Conservation (phyloP, 2,888 invertebrate species). For the Eupeodes luniger region DNA sequence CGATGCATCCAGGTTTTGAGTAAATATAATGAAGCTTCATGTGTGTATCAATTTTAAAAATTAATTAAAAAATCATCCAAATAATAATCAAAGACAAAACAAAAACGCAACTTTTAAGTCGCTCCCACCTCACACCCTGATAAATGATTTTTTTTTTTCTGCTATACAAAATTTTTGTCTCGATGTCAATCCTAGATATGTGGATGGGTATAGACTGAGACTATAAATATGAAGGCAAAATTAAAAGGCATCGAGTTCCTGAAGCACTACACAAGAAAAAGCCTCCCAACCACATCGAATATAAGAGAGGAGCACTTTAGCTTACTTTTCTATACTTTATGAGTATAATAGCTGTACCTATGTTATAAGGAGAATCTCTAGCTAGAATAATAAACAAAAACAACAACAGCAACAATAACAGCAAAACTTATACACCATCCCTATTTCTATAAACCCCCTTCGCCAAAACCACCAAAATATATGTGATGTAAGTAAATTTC, state of each 20-base stretch:
- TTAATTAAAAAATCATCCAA: constrained; percentile 65
- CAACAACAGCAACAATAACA: constrained; percentile 16
- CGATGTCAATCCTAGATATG: not conserved
- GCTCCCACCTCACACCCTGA: not conserved
- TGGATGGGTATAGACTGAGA: too few relatives aligned
- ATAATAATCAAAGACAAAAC: constrained; percentile 17
- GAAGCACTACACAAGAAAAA: constrained; percentile 4
- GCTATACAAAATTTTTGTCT: not conserved
- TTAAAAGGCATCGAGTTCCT: constrained; percentile 7
- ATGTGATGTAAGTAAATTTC: constrained; percentile 66
- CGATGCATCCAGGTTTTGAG: constrained; percentile 23
- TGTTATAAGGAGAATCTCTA: constrained; percentile 19
- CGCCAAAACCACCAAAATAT: constrained; percentile 32
- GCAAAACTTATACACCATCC: constrained; percentile 30
- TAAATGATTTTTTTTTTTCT: not conserved
- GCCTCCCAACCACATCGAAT: constrained; percentile 36
- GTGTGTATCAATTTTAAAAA: constrained; percentile 62
- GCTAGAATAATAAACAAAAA: not conserved
- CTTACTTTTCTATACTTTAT: constrained; percentile 46
- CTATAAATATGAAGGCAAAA: constrained; percentile 2
- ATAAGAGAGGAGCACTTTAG: constrained; percentile 60
- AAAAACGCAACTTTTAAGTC: constrained; percentile 30
- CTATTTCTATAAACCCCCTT: not conserved
- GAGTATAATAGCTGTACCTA: not conserved
- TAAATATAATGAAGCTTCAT: not conserved